phyloP scores from a whole-genome alignment of 30 jellyfish, hydroid and myxozoan species.

The Clytia hemisphaerica region DNA sequence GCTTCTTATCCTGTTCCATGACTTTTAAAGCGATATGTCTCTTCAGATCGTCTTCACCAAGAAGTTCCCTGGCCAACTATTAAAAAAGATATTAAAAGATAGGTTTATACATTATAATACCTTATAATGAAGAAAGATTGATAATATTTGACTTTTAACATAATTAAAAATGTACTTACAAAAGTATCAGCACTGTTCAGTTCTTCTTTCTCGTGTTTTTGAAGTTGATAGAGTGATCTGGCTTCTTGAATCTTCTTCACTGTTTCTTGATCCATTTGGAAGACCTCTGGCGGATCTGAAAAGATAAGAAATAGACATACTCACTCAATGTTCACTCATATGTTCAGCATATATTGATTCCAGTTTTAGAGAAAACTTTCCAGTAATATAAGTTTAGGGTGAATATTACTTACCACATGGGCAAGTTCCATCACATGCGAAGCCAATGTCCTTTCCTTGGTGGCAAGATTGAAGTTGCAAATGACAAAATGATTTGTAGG shows the following conservation, averaged over 20 bases:
- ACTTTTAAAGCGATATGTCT: too few relatives aligned
- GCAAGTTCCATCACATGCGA: conserved; percentile 74
- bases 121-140: neutral
- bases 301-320: neutral
- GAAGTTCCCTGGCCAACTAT: neutral
- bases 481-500: conserved; percentile 51
- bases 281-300: conserved; percentile 75
- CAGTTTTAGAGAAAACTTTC: neutral
- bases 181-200: too few relatives aligned
- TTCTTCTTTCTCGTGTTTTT: conserved; percentile 47
- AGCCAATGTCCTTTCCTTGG: conserved; percentile 40
- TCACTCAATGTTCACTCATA: neutral
- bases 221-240: conserved; percentile 39
- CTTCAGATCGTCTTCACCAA: neutral
- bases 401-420: conserved; percentile 95
- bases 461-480: conserved; percentile 68
- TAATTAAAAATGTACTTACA: too few relatives aligned
- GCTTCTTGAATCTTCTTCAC: conserved; percentile 60
- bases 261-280: conserved; percentile 45
- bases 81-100: neutral
- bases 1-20: too few relatives aligned
- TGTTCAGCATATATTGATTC: neutral
- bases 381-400: too few relatives aligned
- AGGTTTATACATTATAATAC: neutral
- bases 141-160: too few relatives aligned